Base-by-base conservation (phyloP, 2,797 vertebrate genomes). In the Neosilurus hyrtlii region DNA sequence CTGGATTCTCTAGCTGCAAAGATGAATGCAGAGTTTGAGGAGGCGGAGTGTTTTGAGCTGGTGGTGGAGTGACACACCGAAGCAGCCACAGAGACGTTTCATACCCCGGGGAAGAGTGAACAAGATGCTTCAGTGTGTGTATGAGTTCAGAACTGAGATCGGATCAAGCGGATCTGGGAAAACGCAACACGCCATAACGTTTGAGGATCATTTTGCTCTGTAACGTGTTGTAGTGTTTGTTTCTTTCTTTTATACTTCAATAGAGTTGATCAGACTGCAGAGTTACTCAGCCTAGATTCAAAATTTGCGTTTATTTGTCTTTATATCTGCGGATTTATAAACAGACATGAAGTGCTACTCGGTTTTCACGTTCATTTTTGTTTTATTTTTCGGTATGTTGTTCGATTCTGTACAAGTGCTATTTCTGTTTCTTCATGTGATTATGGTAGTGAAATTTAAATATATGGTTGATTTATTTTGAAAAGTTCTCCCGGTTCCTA, bases 1-100 rank as follows among this genome's bases (percentile, higher is more conserved):
- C 84, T 95, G 88, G 94, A 95, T 81, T 71, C 91, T 59, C 93
- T 95, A 89, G 94, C 93, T 0, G 90, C 92, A 1, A 82, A 91
- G 87, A 94, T 95, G 94, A 95, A 95, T 62, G 94, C 95, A 0
- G 92, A 94, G 83, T 95, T 95, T 81, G 94, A 92, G 65, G 94
- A 94, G 82, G 94, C 94, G 0, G 94, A 95, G 88, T 86, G 86
- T 79, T 95, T 95, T 86, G 91, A 94, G 59, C 89, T 95, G 63
- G 82, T 93, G 68, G 92, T 95, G 86, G 94, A 95, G 88, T 95
- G 90, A 95, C 57, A 6, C 6, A 7, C 52, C 6, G 11, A 1
- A 9, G 35, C 10, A 52, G 16, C 65, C 6, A 20, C 63, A 73
- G 15, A 73, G 63, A 85, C 74, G 35, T 70, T 72, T 18, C 54